These are phyloP conservation scores for Dicyrtoma fusca DNA, from an alignment of 2,888 invertebrate species.

Conservation along the genomic window DNA sequence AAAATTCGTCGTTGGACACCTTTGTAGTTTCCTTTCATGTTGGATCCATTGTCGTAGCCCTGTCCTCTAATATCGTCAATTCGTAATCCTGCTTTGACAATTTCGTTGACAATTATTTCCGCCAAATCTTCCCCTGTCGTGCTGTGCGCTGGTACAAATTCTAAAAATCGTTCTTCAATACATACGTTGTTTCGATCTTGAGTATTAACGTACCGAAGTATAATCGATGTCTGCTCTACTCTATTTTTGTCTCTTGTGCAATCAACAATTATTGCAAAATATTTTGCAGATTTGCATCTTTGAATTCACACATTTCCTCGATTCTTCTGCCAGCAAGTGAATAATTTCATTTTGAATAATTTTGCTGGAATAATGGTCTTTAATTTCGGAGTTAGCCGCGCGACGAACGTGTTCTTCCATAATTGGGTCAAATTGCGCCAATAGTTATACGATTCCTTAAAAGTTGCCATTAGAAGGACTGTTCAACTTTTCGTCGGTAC, in stretches of 20 bases:
- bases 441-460: background rate
- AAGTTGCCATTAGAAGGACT: background rate
- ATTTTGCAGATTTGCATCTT: background rate
- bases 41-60: background rate
- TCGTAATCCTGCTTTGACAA: background rate
- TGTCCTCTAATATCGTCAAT: background rate
- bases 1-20: background rate
- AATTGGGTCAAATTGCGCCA: background rate
- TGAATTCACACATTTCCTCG: background rate
- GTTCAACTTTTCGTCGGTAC: background rate
- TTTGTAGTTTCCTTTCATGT: background rate
- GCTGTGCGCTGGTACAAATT: background rate
- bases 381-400: background rate
- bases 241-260: background rate
- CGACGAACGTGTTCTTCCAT: background rate
- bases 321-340: background rate
- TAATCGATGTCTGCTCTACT: background rate
- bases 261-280: background rate
- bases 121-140: background rate
- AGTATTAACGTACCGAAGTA: background rate
- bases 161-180: background rate
- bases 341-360: background rate
- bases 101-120: background rate
- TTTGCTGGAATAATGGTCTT: background rate
- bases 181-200: background rate